A percentile compares a stretch with the other conserved stretches of the same genome.
Evolutionary conservation across 2,797 vertebrate genomes (phyloP).

Genomic region (Dermochelys coriacea): DNA sequence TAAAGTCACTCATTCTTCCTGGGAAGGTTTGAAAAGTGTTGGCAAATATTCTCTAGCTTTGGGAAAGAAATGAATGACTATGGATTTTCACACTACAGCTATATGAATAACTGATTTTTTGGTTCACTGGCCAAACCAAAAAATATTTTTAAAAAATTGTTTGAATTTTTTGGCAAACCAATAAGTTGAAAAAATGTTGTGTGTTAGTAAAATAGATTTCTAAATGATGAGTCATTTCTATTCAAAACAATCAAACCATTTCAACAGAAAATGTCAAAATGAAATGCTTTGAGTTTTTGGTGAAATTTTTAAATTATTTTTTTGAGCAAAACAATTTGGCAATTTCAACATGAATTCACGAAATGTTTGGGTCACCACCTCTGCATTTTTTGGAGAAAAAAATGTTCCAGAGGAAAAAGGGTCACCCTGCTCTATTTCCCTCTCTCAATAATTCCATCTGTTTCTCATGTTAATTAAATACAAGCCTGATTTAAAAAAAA

Average conservation of each 20-base stretch:
- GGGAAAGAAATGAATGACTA: not conserved
- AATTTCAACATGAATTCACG: not conserved
- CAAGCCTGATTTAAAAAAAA: constrained; percentile 3
- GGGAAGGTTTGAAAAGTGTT: not conserved
- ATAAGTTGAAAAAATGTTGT: too few relatives aligned
- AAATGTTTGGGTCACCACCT: not conserved
- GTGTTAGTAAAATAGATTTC: too few relatives aligned
- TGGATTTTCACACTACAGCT: not conserved
- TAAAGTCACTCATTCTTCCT: not conserved
- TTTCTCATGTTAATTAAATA: not conserved
- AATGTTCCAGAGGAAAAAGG: not conserved
- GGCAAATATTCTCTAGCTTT: not conserved
- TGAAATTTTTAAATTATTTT: not conserved
- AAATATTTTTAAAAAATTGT: too few relatives aligned
- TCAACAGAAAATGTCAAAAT: too few relatives aligned
- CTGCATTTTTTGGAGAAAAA: not conserved
- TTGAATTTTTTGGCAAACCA: too few relatives aligned
- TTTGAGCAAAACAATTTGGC: not conserved
- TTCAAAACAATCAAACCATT: too few relatives aligned
- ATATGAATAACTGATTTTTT: not conserved
- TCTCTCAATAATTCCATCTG: not conserved
- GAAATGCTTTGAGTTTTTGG: not conserved
- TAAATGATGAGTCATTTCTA: too few relatives aligned
- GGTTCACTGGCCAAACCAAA: too few relatives aligned
- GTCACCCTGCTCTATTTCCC: not conserved